Conservation (phyloP, 2,113 vertebrate species). For the Megalops atlanticus region DNA sequence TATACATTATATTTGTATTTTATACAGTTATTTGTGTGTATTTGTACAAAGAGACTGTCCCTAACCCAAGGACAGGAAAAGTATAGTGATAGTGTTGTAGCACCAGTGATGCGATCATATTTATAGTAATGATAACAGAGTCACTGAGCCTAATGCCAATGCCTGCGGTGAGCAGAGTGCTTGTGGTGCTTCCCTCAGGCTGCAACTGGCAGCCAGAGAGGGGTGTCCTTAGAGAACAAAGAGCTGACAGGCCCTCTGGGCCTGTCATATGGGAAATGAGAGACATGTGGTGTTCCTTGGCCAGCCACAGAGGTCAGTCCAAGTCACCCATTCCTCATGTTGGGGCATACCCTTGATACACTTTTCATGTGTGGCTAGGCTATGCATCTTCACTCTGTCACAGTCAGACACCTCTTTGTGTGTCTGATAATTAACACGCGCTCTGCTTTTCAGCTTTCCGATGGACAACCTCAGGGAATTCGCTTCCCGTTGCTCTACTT, state of each 20-base stretch:
- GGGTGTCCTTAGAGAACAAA: not conserved
- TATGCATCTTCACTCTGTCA: not conserved
- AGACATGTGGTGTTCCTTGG: not conserved
- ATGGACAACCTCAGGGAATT: too few relatives aligned
- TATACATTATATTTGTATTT: too few relatives aligned
- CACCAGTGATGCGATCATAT: not conserved
- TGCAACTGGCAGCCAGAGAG: not conserved
- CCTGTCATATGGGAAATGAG: too few relatives aligned
- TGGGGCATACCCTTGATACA: not conserved
- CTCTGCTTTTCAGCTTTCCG: not conserved
- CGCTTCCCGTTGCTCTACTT: too few relatives aligned
- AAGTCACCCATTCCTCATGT: not conserved
- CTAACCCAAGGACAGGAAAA: too few relatives aligned
- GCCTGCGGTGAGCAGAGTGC: not conserved
- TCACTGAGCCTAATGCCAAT: not conserved
- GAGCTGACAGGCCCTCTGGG: too few relatives aligned
- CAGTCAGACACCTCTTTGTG: not conserved
- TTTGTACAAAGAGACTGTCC: too few relatives aligned
- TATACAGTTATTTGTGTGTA: too few relatives aligned
- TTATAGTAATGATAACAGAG: not conserved
- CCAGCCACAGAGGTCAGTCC: not conserved
- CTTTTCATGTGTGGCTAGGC: not conserved
- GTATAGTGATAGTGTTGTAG: not conserved
- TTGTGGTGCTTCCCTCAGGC: not conserved
- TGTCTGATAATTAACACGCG: not conserved